A percentile compares a stretch with the other conserved stretches of the same genome.
phyloP scores from a whole-genome alignment of 2,888 invertebrate genomes.

The Ischnura elegans region DNA sequence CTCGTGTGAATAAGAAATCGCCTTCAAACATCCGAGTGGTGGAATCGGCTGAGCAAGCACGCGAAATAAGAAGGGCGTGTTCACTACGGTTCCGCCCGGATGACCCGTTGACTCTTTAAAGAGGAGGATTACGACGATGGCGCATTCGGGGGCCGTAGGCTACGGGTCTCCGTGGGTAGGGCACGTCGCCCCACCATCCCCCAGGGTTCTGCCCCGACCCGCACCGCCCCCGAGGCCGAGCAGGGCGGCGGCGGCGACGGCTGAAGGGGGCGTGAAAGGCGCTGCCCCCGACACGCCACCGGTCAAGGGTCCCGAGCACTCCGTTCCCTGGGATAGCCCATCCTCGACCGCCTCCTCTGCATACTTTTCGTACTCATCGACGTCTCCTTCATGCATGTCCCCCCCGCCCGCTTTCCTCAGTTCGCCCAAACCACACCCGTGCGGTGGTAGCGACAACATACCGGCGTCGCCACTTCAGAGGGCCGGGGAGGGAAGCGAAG shows the following conservation, averaged over 20 bases:
- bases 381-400: background rate
- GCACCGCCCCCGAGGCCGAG: constrained; percentile 17
- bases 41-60: background rate
- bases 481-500: background rate
- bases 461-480: background rate
- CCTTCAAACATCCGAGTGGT: background rate
- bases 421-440: background rate
- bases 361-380: constrained; percentile 48
- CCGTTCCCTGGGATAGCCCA: constrained; percentile 34
- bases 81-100: background rate
- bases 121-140: constrained; percentile 32
- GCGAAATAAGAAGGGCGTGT: background rate
- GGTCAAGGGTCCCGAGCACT: background rate
- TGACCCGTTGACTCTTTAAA: background rate
- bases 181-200: constrained; percentile 24
- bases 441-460: background rate
- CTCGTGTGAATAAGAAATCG: constrained; percentile 21
- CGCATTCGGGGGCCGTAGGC: constrained; percentile 48
- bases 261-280: background rate
- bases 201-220: constrained; percentile 20
- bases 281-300: background rate
- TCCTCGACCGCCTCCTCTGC: constrained; percentile 35
- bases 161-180: constrained; percentile 28
- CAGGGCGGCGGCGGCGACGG: background rate
- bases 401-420: background rate